Conservation (phyloP, 1,140 invertebrate genomes). For the Drosophila sechellia region DNA sequence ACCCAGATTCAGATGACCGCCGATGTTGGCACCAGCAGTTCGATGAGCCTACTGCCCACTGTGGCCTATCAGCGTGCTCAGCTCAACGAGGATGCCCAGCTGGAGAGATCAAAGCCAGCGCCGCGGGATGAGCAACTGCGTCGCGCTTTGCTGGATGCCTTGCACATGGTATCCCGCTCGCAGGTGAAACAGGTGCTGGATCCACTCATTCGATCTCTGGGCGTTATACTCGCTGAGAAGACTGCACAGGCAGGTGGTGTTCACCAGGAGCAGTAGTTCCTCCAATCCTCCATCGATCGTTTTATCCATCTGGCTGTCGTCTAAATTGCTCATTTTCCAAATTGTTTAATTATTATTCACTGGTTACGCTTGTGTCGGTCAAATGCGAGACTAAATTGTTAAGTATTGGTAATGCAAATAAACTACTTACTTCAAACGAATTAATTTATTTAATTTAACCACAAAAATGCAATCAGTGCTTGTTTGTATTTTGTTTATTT, state of each 20-base stretch:
- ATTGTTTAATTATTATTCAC: neutral
- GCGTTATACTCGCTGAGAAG: conserved; percentile 49
- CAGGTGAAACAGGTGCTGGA: conserved; percentile 68
- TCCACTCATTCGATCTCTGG: conserved; percentile 62
- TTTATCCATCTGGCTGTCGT: too few species aligned
- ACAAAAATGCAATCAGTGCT: neutral
- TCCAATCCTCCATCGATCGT: too few species aligned
- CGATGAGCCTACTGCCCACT: neutral
- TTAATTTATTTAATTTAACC: neutral
- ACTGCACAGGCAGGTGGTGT: too few species aligned
- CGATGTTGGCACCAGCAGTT: conserved; percentile 1
- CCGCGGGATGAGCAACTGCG: conserved; percentile 26
- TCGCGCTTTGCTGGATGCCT: conserved; percentile 52
- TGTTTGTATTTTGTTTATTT: conserved; percentile 30
- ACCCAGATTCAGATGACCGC: conserved; percentile 12
- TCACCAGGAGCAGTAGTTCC: neutral
- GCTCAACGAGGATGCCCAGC: neutral
- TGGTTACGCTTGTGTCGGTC: too few species aligned
- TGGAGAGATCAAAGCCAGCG: neutral
- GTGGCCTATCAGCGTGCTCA: neutral
- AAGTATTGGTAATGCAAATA: conserved; percentile 1
- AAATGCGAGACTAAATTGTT: conserved; percentile 13
- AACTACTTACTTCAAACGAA: conserved; percentile 5
- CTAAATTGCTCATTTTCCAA: neutral
- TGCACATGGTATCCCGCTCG: conserved; percentile 66